Conservation (phyloP, 92 coral and sea anemone genomes). For the Scolanthus callimorphus region DNA sequence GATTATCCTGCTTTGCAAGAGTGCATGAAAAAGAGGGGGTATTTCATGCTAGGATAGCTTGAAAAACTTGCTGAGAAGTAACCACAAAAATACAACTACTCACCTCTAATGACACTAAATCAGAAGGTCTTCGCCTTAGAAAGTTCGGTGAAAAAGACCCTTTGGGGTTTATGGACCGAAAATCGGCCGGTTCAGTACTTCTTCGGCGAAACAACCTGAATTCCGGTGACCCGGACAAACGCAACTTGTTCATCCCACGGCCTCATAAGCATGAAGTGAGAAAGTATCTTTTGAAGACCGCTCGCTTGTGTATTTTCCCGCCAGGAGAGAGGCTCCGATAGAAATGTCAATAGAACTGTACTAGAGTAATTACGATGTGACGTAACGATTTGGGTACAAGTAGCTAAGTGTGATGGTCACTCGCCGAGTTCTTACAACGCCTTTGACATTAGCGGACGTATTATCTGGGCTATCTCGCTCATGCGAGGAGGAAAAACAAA, state of each 20-base stretch:
- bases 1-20: too few species aligned
- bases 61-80: too few species aligned
- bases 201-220: conserved; percentile 54
- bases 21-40: too few species aligned
- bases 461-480: too few species aligned
- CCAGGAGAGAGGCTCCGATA: background rate
- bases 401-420: too few species aligned
- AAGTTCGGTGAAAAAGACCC: conserved; percentile 72
- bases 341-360: conserved; percentile 3
- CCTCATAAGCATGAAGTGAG: background rate
- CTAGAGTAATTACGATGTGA: conserved; percentile 8
- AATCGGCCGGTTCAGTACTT: conserved; percentile 41
- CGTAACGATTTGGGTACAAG: too few species aligned
- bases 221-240: conserved; percentile 63
- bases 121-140: conserved; percentile 39
- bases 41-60: too few species aligned
- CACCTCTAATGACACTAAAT: conserved; percentile 11
- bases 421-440: too few species aligned
- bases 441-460: too few species aligned
- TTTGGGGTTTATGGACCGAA: conserved; percentile 23
- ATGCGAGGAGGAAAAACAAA: too few species aligned
- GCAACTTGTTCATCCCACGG: conserved; percentile 16
- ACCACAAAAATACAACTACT: too few species aligned
- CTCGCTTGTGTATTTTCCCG: conserved; percentile 5
- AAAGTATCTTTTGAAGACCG: too few species aligned